Evolutionary conservation across 2,113 vertebrate species (phyloP).

Genomic region (Tapirus terrestris): DNA sequence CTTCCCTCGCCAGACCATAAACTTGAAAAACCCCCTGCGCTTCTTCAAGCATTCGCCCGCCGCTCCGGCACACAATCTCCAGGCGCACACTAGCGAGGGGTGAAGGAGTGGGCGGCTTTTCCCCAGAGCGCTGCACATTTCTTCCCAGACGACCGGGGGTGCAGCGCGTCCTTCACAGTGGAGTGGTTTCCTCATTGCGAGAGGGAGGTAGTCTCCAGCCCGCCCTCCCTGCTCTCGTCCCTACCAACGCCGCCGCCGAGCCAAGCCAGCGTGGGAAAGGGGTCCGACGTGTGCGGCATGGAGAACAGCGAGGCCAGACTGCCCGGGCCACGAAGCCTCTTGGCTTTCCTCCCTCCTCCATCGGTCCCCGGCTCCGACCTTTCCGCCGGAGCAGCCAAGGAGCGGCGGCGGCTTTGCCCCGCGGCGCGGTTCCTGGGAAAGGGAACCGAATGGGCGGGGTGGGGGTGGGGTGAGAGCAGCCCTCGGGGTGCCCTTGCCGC

Average conservation of each 20-base stretch:
- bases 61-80: not conserved
- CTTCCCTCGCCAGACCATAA: constrained; percentile 49
- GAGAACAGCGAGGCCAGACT: constrained; percentile 62
- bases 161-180: constrained; percentile 86
- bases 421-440: not conserved
- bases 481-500: not conserved
- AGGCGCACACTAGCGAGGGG: not conserved
- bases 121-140: constrained; percentile 29
- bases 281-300: constrained; percentile 87
- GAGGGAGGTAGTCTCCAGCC: constrained; percentile 78
- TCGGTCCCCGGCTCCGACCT: not conserved
- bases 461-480: not conserved
- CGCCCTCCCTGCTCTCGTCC: constrained; percentile 43
- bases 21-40: constrained; percentile 75
- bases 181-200: constrained; percentile 83
- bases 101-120: not conserved
- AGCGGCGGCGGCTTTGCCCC: not conserved
- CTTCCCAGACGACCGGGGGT: constrained; percentile 59
- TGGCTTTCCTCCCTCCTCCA: not conserved
- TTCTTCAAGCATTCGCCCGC: constrained; percentile 34
- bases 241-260: constrained; percentile 57
- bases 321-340: not conserved
- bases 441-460: not conserved
- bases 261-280: constrained; percentile 88
- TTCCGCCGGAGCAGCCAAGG: not conserved